phyloP scores from a whole-genome alignment of 2,888 invertebrate species.

The Mesoligia furuncula region DNA sequence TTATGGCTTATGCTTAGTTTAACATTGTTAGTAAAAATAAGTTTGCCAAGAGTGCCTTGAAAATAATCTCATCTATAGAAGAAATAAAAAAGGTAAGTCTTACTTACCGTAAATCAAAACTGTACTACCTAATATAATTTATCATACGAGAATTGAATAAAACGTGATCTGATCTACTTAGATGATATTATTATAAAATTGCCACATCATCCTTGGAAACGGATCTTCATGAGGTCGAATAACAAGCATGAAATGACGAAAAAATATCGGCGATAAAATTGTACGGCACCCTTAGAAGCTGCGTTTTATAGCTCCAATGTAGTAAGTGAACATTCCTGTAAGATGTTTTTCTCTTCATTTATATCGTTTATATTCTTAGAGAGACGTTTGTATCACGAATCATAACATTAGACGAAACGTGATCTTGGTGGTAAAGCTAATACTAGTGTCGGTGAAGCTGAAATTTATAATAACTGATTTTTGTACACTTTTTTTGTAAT shows the following conservation, averaged over 20 bases:
- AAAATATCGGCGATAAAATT: slow-evolving; percentile 63
- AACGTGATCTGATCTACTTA: slow-evolving; percentile 49
- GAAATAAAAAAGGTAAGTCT: background rate
- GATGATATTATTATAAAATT: slow-evolving; percentile 50
- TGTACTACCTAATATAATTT: slow-evolving; percentile 29
- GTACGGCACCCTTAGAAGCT: slow-evolving; percentile 49
- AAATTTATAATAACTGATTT: background rate
- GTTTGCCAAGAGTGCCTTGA: background rate
- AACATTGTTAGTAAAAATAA: background rate
- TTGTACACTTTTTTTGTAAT: no score
- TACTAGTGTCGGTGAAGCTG: background rate
- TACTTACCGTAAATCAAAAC: slow-evolving; percentile 17
- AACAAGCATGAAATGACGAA: slow-evolving; percentile 56
- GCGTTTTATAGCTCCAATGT: slow-evolving; percentile 54
- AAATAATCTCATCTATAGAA: background rate
- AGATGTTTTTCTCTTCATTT: slow-evolving; percentile 27
- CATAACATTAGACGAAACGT: background rate
- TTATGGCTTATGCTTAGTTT: background rate
- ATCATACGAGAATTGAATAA: slow-evolving; percentile 36
- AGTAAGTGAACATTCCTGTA: slow-evolving; percentile 40
- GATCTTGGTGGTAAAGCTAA: background rate
- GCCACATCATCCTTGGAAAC: slow-evolving; percentile 54
- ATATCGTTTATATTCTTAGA: slow-evolving; percentile 1
- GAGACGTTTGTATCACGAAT: background rate
- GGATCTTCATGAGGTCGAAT: slow-evolving; percentile 58